Evolutionary conservation across 2,888 invertebrate genomes (phyloP).

Genomic region (Spialia ferax): DNA sequence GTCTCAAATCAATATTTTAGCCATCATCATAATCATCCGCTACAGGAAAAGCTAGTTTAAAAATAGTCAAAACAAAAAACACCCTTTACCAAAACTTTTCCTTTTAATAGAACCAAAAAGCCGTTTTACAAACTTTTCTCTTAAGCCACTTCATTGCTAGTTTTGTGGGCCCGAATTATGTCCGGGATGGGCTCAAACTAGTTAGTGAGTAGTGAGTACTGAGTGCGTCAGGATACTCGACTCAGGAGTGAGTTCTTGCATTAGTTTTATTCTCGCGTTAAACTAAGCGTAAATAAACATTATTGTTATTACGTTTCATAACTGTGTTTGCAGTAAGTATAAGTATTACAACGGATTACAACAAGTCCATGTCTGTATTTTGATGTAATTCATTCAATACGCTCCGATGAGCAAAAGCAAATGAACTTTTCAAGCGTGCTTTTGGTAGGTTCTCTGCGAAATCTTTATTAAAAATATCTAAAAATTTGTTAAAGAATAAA

Average conservation of each 20-base stretch:
- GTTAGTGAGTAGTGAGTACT: neutral
- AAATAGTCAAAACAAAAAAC: neutral
- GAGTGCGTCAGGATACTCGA: no score
- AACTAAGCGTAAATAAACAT: neutral
- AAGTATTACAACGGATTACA: neutral
- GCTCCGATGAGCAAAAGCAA: constrained; percentile 1
- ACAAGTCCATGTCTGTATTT: neutral
- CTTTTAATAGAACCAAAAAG: neutral
- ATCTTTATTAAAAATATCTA: neutral
- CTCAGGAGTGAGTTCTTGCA: no score
- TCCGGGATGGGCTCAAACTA: neutral
- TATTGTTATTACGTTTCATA: no score
- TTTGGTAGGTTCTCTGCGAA: neutral
- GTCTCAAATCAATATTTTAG: no score
- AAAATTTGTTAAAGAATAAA: no score
- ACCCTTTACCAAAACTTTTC: neutral
- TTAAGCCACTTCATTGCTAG: neutral
- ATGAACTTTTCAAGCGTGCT: neutral
- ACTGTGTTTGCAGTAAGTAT: neutral
- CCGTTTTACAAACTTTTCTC: neutral
- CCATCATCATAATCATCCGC: no score
- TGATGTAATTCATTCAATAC: neutral
- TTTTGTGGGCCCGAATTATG: neutral
- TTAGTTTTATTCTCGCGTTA: neutral
- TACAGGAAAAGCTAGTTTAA: neutral